Evolutionary conservation across 2,797 vertebrate species (phyloP).

Genomic region (Eidolon dupreanum): DNA sequence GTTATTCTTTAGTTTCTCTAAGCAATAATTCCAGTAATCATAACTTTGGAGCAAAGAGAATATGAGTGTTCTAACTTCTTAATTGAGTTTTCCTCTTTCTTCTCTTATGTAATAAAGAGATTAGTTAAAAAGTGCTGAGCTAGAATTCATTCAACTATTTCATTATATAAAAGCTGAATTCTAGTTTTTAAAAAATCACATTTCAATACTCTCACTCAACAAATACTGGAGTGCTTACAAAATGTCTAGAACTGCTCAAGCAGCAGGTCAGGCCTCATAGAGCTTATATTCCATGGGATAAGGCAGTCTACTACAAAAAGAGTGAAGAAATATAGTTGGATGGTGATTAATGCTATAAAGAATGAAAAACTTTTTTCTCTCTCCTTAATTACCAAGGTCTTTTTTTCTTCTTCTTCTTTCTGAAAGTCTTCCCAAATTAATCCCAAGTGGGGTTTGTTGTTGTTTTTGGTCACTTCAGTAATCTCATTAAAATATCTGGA

Average conservation of each 20-base stretch:
- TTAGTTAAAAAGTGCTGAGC: neutral
- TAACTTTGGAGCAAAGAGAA: neutral
- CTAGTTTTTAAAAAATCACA: neutral
- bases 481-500: conserved; percentile 6
- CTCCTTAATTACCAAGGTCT: neutral
- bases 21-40: neutral
- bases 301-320: neutral
- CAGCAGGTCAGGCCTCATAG: neutral
- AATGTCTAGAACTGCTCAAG: neutral
- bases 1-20: neutral
- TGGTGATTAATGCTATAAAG: neutral
- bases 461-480: neutral
- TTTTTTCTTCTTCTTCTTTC: neutral
- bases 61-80: neutral
- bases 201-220: neutral
- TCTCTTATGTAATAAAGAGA: neutral
- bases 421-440: neutral
- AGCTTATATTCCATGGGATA: neutral
- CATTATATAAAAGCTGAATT: neutral
- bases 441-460: neutral
- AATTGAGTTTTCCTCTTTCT: neutral
- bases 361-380: neutral
- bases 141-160: neutral
- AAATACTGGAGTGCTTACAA: neutral
- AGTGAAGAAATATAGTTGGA: neutral